Conservation (phyloP, 2,113 vertebrate species). For the Etheostoma cragini region DNA sequence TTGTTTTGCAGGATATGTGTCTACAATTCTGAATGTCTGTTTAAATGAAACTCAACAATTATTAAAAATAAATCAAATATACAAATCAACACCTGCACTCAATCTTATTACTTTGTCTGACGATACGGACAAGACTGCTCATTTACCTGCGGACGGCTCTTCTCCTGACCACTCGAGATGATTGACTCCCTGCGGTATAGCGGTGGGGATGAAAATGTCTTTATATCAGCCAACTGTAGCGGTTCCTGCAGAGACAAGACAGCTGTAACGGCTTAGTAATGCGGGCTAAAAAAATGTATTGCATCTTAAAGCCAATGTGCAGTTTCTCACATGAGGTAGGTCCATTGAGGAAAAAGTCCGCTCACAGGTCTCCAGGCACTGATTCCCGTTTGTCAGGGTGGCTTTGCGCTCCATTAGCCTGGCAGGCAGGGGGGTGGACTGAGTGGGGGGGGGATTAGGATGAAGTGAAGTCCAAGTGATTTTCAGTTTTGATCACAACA, state of each 20-base stretch:
- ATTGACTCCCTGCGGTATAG: constrained; percentile 76
- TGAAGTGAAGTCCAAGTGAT: background rate
- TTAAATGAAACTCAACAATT: too few relatives aligned
- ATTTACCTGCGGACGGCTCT: constrained; percentile 65
- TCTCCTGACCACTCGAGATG: constrained; percentile 63
- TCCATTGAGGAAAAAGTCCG: constrained; percentile 77
- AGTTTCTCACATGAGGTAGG: constrained; percentile 55
- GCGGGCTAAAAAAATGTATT: too few relatives aligned
- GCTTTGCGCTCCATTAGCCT: constrained; percentile 58
- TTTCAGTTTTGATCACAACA: background rate
- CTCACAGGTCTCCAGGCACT: constrained; percentile 78
- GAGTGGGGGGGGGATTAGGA: constrained; percentile 6
- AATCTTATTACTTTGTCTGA: background rate
- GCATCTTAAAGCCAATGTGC: background rate
- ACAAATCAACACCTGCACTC: background rate
- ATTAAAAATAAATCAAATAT: too few relatives aligned
- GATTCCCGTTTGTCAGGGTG: constrained; percentile 74
- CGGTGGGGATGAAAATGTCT: constrained; percentile 78
- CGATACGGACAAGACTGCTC: background rate
- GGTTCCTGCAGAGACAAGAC: constrained; percentile 56
- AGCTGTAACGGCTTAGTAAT: background rate
- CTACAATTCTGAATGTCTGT: too few relatives aligned
- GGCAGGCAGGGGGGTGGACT: constrained; percentile 79
- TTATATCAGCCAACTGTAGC: constrained; percentile 58
- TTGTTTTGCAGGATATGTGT: too few relatives aligned